These are phyloP conservation scores for Nothocercus nigrocapillus DNA, from an alignment of 2,113 vertebrate species.

Conservation along the genomic window DNA sequence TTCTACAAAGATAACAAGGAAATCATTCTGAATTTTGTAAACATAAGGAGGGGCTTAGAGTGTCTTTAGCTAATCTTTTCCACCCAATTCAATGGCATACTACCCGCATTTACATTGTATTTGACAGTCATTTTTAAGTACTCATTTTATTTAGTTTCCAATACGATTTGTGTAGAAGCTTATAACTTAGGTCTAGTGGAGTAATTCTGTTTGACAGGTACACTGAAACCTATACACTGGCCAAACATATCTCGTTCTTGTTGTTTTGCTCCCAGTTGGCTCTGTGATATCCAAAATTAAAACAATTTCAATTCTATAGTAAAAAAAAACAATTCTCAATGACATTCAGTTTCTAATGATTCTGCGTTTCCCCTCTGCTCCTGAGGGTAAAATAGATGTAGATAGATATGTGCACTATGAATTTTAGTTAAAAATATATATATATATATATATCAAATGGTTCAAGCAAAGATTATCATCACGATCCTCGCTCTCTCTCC, in stretches of 20 bases:
- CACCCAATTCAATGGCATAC: neutral
- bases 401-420: neutral
- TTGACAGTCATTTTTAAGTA: neutral
- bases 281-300: neutral
- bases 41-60: neutral
- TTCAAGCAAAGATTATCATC: neutral
- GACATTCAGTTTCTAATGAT: rapidly evolving
- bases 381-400: neutral
- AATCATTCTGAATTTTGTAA: neutral
- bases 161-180: neutral
- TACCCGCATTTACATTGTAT: neutral
- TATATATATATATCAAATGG: too few species aligned
- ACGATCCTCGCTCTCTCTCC: neutral
- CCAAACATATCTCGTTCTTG: neutral
- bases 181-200: neutral
- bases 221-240: neutral
- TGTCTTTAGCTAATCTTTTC: neutral
- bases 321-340: neutral
- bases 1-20: neutral
- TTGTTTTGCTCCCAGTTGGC: neutral
- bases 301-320: neutral
- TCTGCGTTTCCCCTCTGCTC: neutral
- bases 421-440: too few species aligned
- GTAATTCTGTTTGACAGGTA: neutral
- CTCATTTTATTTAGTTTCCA: neutral